Conservation (phyloP, 2,113 vertebrate species). For the Sylvilagus bachmani region DNA sequence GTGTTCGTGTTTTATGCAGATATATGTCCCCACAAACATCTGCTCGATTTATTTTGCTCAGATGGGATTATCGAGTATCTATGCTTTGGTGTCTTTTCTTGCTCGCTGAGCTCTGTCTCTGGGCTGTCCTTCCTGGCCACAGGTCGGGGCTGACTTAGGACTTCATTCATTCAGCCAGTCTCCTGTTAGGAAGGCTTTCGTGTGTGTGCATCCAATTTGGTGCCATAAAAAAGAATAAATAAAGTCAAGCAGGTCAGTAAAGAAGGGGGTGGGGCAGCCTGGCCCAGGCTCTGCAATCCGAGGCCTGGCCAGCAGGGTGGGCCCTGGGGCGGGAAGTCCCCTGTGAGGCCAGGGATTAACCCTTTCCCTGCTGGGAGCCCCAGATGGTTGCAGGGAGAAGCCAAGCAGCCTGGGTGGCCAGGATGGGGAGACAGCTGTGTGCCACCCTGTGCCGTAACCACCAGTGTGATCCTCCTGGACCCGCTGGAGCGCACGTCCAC, state of each 20-base stretch:
- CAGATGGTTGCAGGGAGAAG: neutral
- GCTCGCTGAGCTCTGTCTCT: rapidly evolving
- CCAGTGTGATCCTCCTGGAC: neutral
- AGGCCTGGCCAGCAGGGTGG: neutral
- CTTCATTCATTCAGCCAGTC: neutral
- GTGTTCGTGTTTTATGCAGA: neutral
- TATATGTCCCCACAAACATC: neutral
- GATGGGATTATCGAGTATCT: rapidly evolving
- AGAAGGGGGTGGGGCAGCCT: neutral
- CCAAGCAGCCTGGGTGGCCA: neutral
- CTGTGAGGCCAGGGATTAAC: neutral
- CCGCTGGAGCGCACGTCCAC: neutral
- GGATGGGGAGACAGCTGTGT: neutral
- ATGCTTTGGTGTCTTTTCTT: neutral
- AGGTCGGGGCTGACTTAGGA: neutral
- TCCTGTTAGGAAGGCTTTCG: neutral
- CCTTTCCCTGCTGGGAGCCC: neutral
- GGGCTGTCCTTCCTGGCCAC: neutral
- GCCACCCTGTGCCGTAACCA: neutral
- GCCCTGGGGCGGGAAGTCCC: neutral
- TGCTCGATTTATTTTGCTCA: neutral
- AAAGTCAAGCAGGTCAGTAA: neutral
- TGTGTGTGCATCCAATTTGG: neutral
- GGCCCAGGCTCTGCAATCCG: neutral
- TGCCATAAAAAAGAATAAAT: neutral